Conservation (phyloP, 2,113 vertebrate species). For the Colossoma macropomum region DNA sequence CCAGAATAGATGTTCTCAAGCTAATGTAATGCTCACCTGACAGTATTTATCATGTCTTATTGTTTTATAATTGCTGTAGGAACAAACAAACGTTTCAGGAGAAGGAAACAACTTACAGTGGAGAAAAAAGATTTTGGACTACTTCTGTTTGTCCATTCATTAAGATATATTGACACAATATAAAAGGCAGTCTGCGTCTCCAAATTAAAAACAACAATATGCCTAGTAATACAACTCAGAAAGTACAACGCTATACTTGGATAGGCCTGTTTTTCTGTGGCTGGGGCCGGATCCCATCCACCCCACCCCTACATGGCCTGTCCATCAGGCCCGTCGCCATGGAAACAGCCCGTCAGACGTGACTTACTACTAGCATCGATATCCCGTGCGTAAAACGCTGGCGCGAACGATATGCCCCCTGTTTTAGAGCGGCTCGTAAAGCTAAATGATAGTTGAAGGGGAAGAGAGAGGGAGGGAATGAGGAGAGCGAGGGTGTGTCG, state of each 20-base stretch:
- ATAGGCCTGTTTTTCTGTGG: neutral
- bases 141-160: no score
- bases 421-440: constrained; percentile 78
- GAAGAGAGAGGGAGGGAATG: constrained; percentile 54
- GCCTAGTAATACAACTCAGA: no score
- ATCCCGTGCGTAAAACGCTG: constrained; percentile 62
- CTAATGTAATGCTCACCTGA: no score
- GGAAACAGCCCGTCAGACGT: constrained; percentile 56
- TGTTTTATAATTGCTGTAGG: no score
- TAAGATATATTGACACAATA: no score
- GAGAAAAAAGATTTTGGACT: no score
- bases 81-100: no score
- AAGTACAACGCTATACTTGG: neutral
- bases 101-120: no score
- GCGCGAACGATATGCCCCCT: constrained; percentile 56
- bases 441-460: constrained; percentile 77
- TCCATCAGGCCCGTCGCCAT: neutral
- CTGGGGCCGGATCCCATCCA: neutral
- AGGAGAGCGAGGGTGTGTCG: constrained; percentile 58
- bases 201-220: no score
- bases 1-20: no score
- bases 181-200: no score
- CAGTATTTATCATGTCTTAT: no score
- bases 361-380: constrained; percentile 74
- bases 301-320: neutral